These are phyloP conservation scores for Amia ocellicauda DNA, from an alignment of 2,113 vertebrate species.

Conservation along the genomic window DNA sequence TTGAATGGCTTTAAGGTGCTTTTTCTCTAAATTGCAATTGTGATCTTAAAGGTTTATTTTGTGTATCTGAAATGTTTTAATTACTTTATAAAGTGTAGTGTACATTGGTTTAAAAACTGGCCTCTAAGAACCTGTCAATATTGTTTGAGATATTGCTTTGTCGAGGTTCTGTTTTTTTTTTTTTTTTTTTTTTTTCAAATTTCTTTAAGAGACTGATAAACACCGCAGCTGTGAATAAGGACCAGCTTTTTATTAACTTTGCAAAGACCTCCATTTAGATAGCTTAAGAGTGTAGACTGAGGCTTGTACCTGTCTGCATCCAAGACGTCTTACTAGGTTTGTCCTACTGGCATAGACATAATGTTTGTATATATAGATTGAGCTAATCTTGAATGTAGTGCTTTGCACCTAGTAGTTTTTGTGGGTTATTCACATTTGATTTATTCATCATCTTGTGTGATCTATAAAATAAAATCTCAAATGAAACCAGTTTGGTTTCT, in stretches of 20 bases:
- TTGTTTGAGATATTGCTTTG: background rate
- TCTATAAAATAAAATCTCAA: background rate
- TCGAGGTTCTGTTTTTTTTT: background rate
- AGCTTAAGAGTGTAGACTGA: background rate
- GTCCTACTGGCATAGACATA: conserved; percentile 40
- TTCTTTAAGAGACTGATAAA: background rate
- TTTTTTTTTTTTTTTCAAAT: background rate
- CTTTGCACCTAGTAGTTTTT: conserved; percentile 64
- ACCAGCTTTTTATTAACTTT: too few relatives aligned
- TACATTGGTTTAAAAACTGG: conserved; percentile 8
- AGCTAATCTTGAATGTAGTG: conserved; percentile 71
- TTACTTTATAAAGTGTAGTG: too few relatives aligned
- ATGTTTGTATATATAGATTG: conserved; percentile 59
- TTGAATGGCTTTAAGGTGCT: too few relatives aligned
- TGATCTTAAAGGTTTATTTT: background rate
- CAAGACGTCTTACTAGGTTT: conserved; percentile 22
- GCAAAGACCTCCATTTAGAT: too few relatives aligned
- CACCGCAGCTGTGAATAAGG: background rate
- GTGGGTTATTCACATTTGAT: background rate
- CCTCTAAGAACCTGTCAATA: background rate
- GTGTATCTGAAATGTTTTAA: background rate
- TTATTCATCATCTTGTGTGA: conserved; percentile 16
- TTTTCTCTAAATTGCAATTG: background rate
- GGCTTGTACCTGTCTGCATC: background rate
- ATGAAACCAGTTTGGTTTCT: too few relatives aligned